Conservation (phyloP, 2,888 invertebrate genomes). For the Drosophila pseudotakahashii region DNA sequence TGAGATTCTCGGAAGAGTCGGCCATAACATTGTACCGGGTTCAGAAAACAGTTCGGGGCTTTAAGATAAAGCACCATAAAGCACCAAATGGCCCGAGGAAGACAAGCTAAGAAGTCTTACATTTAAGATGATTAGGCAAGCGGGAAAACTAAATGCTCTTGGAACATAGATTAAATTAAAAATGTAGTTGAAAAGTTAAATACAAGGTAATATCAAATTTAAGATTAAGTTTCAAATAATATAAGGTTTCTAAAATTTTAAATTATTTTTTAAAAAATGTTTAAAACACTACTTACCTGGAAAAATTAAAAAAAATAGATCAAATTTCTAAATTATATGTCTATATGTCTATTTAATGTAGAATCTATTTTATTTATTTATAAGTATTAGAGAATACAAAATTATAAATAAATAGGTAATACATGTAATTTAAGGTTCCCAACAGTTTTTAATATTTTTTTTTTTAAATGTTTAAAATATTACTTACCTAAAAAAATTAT, state of each 20-base stretch:
- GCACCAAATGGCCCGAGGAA: constrained; percentile 61
- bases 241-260: neutral
- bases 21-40: constrained; percentile 56
- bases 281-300: no score
- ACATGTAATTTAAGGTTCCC: neutral
- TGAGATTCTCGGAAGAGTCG: constrained; percentile 63
- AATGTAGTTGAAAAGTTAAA: neutral
- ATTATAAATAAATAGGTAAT: no score
- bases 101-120: constrained; percentile 20
- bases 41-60: constrained; percentile 28
- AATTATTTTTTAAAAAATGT: neutral
- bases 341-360: no score
- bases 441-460: neutral
- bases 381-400: no score
- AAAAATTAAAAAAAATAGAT: no score
- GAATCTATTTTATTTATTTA: no score
- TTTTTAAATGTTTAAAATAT: neutral
- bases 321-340: no score
- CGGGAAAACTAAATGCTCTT: neutral
- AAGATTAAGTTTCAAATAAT: no score
- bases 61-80: constrained; percentile 61
- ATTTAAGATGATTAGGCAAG: neutral
- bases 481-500: no score
- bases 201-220: neutral
- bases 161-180: no score